These are phyloP conservation scores for Temnothorax unifasciatus DNA, from an alignment of 2,888 invertebrate species.

Conservation along the genomic window DNA sequence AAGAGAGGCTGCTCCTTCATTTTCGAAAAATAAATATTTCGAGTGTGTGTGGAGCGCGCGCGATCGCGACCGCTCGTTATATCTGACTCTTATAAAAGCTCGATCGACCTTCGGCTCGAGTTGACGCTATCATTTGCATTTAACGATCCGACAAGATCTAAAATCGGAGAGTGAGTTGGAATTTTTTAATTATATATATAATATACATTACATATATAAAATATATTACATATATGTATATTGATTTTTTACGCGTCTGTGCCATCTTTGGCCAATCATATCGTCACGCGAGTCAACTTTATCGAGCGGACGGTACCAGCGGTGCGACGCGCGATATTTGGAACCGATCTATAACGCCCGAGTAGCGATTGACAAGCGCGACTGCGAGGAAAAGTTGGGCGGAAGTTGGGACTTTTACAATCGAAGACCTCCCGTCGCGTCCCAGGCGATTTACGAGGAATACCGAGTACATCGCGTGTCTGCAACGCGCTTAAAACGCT, in stretches of 20 bases:
- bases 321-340: not conserved
- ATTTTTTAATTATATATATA: not conserved
- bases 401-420: conserved; percentile 51
- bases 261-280: not conserved
- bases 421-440: conserved; percentile 43
- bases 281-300: conserved; percentile 25
- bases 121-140: conserved; percentile 48
- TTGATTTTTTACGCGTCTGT: not conserved
- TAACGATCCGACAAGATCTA: conserved; percentile 23
- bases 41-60: conserved; percentile 37
- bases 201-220: no score
- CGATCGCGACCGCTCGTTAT: conserved; percentile 35
- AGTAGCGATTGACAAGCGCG: conserved; percentile 12
- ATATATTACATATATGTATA: not conserved
- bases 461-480: conserved; percentile 44
- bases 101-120: conserved; percentile 44
- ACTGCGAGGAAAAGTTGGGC: conserved; percentile 35
- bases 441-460: conserved; percentile 45
- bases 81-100: conserved; percentile 37
- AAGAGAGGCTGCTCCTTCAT: conserved; percentile 76
- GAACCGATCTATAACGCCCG: conserved; percentile 27
- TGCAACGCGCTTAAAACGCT: conserved; percentile 44
- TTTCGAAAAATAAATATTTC: conserved; percentile 79
- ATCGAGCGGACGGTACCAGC: not conserved
- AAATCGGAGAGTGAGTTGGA: not conserved